Conservation (phyloP, 2,113 vertebrate genomes). For the Panurus biarmicus region DNA sequence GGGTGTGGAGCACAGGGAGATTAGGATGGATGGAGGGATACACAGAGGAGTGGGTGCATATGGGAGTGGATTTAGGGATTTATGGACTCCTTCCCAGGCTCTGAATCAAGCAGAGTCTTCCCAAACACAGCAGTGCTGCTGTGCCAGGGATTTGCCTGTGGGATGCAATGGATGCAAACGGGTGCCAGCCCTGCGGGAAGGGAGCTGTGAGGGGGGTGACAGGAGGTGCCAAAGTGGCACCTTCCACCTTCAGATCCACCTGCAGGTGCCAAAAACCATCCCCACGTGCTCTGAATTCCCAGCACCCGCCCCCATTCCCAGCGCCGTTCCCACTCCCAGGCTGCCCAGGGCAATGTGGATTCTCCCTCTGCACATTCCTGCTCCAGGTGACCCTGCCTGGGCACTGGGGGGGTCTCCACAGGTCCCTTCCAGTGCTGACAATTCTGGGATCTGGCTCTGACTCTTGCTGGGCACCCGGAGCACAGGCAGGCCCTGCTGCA, state of each 20-base stretch:
- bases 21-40: no score
- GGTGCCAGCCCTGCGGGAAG: background rate
- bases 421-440: fast-evolving
- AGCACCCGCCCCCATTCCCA: background rate
- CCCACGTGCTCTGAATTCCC: fast-evolving
- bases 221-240: background rate
- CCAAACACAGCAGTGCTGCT: background rate
- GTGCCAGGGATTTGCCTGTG: background rate
- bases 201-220: background rate
- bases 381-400: background rate
- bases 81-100: background rate
- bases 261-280: background rate
- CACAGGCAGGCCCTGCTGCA: background rate
- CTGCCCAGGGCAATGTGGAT: background rate
- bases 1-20: background rate
- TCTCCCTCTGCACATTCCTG: background rate
- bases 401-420: no score
- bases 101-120: background rate
- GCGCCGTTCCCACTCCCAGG: fast-evolving
- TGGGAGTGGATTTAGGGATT: background rate
- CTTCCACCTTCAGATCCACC: background rate
- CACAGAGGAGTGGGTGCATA: background rate
- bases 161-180: fast-evolving
- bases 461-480: fast-evolving
- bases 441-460: background rate